A percentile compares a stretch with the other conserved stretches of the same genome.
These are phyloP conservation scores for Merluccius polli DNA, from an alignment of 2,797 vertebrate genomes.

Conservation along the genomic window DNA sequence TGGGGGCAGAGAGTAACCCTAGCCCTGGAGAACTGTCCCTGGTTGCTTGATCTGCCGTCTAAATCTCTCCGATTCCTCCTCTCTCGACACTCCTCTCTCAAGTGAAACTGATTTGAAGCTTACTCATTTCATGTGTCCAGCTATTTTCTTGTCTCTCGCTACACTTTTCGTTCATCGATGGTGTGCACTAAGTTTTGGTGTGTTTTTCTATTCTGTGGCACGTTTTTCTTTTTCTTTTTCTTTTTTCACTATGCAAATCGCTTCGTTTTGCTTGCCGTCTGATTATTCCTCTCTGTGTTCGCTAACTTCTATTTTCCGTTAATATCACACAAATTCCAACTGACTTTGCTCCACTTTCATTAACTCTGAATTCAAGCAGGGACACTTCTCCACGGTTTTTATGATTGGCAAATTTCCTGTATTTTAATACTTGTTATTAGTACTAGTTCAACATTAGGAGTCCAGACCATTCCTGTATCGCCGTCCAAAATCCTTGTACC, in stretches of 20 bases:
- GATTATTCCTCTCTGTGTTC: neutral
- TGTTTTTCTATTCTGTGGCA: neutral
- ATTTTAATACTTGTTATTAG: neutral
- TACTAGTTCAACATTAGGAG: neutral
- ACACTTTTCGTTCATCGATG: neutral
- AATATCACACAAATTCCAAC: neutral
- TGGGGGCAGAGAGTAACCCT: neutral
- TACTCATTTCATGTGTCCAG: neutral
- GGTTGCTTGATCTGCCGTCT: slow-evolving; percentile 16
- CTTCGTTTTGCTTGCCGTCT: too few species aligned
- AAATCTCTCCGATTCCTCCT: neutral
- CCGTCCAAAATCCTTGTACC: neutral
- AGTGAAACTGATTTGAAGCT: slow-evolving; percentile 5
- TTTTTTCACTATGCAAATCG: neutral
- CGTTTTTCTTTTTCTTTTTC: neutral
- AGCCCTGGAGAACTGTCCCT: slow-evolving; percentile 76
- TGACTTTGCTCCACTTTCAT: slow-evolving; percentile 13
- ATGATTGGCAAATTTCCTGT: slow-evolving; percentile 9
- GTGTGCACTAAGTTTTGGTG: neutral
- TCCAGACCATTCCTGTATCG: too few species aligned
- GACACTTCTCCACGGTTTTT: slow-evolving; percentile 77
- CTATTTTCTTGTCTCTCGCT: neutral
- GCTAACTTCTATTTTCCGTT: neutral
- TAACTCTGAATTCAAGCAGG: slow-evolving; percentile 40
- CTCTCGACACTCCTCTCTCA: slow-evolving; percentile 12